Evolutionary conservation across 92 coral and sea anemone genomes (phyloP).

Genomic region (Umimayanthus chanpuru): DNA sequence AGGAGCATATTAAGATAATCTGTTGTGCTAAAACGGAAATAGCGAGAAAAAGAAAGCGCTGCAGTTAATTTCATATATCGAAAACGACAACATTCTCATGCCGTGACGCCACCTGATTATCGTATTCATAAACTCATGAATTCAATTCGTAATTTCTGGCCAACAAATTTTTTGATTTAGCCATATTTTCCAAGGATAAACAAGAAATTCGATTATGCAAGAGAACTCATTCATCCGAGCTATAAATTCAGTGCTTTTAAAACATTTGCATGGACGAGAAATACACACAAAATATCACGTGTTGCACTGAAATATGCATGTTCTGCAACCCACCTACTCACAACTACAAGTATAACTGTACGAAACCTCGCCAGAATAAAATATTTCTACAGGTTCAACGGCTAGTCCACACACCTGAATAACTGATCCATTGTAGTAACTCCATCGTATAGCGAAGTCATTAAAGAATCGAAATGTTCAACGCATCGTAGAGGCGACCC

Average conservation of each 20-base stretch:
- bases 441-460: conserved; percentile 81
- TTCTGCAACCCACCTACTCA: too few species aligned
- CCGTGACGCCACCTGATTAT: background rate
- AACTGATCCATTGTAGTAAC: conserved; percentile 93
- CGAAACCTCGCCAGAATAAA: background rate
- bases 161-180: background rate
- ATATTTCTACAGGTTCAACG: background rate
- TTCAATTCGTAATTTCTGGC: background rate
- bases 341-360: background rate
- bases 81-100: background rate
- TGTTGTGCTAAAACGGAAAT: background rate
- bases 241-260: background rate
- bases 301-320: background rate
- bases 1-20: too few species aligned
- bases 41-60: background rate
- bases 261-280: background rate
- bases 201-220: background rate
- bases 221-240: background rate
- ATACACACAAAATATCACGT: background rate
- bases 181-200: background rate
- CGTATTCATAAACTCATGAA: background rate
- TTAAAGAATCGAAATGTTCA: conserved; percentile 84
- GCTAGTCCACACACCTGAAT: conserved; percentile 72
- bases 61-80: background rate
- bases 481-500: conserved; percentile 90